Conservation (phyloP, 2,113 vertebrate species). For the Ochotona princeps region DNA sequence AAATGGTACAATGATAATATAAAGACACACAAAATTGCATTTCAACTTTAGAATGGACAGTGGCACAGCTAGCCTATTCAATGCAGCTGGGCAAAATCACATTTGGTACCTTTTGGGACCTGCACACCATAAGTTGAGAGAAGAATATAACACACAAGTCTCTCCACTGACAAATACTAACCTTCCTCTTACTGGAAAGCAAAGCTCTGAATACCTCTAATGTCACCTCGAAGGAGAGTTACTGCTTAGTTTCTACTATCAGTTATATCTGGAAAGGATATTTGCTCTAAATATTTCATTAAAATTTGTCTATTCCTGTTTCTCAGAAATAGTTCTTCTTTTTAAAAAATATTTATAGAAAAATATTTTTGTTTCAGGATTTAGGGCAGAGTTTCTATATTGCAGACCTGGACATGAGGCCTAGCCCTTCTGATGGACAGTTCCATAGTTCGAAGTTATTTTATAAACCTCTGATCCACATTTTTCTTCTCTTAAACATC, state of each 20-base stretch:
- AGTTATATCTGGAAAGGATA: neutral
- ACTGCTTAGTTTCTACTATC: neutral
- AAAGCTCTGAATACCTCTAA: neutral
- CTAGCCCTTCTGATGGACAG: neutral
- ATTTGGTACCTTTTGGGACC: neutral
- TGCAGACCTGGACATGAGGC: neutral
- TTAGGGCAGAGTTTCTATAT: neutral
- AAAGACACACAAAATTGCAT: neutral
- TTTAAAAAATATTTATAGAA: neutral
- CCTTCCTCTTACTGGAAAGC: neutral
- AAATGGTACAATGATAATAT: neutral
- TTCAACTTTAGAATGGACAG: neutral
- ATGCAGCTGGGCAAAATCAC: neutral
- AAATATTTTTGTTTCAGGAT: neutral
- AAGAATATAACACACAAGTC: neutral
- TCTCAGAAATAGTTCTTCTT: neutral
- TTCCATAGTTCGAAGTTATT: neutral
- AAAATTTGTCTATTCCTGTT: neutral
- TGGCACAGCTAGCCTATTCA: neutral
- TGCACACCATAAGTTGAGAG: neutral
- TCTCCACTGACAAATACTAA: too few relatives aligned
- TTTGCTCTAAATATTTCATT: neutral
- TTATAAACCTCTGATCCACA: neutral
- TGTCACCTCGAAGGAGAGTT: neutral
- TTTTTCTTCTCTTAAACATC: neutral